A percentile compares a stretch with the other conserved stretches of the same genome.
phyloP scores from a whole-genome alignment of 2,888 invertebrate genomes.

The Yponomeuta malinellus region DNA sequence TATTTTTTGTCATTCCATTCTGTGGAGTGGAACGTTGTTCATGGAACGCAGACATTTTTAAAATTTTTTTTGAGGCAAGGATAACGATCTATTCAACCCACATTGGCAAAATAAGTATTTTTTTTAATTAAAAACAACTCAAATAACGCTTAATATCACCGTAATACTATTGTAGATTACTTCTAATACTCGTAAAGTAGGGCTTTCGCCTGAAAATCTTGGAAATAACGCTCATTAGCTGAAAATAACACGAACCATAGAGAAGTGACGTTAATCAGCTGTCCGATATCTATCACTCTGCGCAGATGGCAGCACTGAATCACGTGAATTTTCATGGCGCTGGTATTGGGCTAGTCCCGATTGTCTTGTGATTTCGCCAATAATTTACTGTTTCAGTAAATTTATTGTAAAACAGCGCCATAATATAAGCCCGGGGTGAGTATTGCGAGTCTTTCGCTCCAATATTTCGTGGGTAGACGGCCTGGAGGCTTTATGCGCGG shows the following conservation, averaged over 20 bases:
- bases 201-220: background rate
- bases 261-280: constrained; percentile 77
- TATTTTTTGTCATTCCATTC: too few species aligned
- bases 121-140: too few species aligned
- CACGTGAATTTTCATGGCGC: constrained; percentile 80
- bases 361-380: constrained; percentile 75
- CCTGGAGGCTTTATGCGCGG: constrained; percentile 54
- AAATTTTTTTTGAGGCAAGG: too few species aligned
- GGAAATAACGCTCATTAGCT: background rate
- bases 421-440: constrained; percentile 66
- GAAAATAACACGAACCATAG: constrained; percentile 42
- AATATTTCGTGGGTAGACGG: constrained; percentile 21
- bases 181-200: too few species aligned
- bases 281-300: constrained; percentile 58
- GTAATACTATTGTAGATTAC: too few species aligned
- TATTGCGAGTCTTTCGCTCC: constrained; percentile 29
- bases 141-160: too few species aligned
- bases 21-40: too few species aligned
- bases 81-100: too few species aligned
- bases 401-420: constrained; percentile 67
- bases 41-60: too few species aligned
- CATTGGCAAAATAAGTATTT: too few species aligned
- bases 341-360: constrained; percentile 73
- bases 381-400: constrained; percentile 64
- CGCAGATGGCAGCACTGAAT: constrained; percentile 77